Evolutionary conservation across 1,140 invertebrate genomes (phyloP).

Genomic region (Limonius californicus): DNA sequence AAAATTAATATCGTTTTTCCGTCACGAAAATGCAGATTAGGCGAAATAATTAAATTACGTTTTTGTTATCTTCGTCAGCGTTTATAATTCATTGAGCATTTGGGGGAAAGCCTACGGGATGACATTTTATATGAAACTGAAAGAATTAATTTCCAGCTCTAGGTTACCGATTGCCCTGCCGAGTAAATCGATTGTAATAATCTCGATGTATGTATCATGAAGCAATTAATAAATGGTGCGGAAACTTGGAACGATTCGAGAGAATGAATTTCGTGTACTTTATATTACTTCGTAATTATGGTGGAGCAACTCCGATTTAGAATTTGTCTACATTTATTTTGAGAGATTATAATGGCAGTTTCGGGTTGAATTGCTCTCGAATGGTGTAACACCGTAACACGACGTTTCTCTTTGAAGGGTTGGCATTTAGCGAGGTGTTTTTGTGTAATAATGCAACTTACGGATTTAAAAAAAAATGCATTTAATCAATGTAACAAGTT

Average conservation of each 20-base stretch:
- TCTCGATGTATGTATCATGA: conserved; percentile 12
- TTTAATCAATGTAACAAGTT: too few species aligned
- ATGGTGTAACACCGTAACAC: too few species aligned
- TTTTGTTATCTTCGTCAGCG: background rate
- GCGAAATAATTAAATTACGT: background rate
- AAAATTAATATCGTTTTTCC: background rate
- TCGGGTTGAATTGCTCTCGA: too few species aligned
- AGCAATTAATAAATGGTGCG: conserved; percentile 12
- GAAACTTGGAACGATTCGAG: conserved; percentile 4
- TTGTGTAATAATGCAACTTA: too few species aligned
- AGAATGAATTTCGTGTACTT: conserved; percentile 10
- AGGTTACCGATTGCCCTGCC: background rate
- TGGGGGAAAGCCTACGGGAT: background rate
- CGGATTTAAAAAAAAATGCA: too few species aligned
- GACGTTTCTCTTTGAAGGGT: too few species aligned
- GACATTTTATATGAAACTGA: background rate
- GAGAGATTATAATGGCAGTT: too few species aligned
- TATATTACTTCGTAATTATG: conserved; percentile 15
- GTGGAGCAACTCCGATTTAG: background rate
- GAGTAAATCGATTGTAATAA: conserved; percentile 11
- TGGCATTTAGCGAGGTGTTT: too few species aligned
- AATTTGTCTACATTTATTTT: conserved; percentile 1
- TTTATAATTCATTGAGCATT: background rate
- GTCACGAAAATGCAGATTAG: background rate
- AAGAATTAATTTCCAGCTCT: conserved; percentile 10